Conservation (phyloP, 2,113 vertebrate species). For the Monopterus albus region DNA sequence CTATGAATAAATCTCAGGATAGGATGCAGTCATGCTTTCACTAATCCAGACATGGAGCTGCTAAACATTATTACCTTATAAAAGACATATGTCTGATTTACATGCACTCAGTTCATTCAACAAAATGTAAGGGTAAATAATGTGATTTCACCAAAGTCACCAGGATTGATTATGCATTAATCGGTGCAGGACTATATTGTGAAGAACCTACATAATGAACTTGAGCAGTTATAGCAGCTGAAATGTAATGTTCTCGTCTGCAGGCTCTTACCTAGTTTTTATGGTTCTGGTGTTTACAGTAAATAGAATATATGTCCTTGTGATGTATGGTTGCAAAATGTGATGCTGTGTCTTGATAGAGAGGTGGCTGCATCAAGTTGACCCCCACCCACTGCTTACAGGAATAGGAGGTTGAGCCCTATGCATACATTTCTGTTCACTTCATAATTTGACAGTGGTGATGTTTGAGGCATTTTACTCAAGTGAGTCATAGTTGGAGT, state of each 20-base stretch:
- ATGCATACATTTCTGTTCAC: slow-evolving; percentile 63
- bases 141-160: too few species aligned
- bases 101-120: slow-evolving; percentile 16
- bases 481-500: slow-evolving; percentile 76
- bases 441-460: slow-evolving; percentile 68
- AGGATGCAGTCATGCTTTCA: slow-evolving; percentile 58
- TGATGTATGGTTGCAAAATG: slow-evolving; percentile 52
- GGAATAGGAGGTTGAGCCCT: slow-evolving; percentile 45
- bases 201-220: slow-evolving; percentile 38
- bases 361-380: neutral
- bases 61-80: slow-evolving; percentile 61
- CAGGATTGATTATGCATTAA: slow-evolving; percentile 40
- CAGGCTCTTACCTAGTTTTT: slow-evolving; percentile 38
- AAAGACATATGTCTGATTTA: slow-evolving; percentile 39
- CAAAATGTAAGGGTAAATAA: slow-evolving; percentile 7
- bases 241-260: slow-evolving; percentile 36
- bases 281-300: slow-evolving; percentile 44
- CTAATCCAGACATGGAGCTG: slow-evolving; percentile 56
- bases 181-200: slow-evolving; percentile 31
- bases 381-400: slow-evolving; percentile 23
- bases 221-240: slow-evolving; percentile 44
- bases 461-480: slow-evolving; percentile 74
- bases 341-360: slow-evolving; percentile 33
- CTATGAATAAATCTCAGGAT: slow-evolving; percentile 36
- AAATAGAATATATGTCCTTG: slow-evolving; percentile 34